Evolutionary conservation across 92 coral and sea anemone species (phyloP), one percentile per base, ranked within the genome.

Genomic region (Isaurus tuberculatus): DNA sequence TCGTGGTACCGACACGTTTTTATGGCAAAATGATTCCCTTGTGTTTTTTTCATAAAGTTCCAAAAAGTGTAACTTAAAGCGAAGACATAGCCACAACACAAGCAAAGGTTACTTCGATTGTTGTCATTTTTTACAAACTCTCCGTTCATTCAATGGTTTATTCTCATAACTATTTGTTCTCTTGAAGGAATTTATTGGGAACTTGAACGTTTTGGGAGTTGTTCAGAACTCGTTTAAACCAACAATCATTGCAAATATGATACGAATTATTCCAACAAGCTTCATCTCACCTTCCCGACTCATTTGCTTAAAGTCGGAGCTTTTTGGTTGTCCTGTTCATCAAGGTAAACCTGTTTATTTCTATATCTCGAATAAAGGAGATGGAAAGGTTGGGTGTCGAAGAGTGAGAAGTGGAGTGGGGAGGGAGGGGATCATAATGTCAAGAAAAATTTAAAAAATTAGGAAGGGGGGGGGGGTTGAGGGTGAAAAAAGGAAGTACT

Each of bases 221-320:
- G 84, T 73, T 46, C 79, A 80, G 53, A 86, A 85, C 43, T 3
- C 27, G 2, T 73, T 93, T 33, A 60, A 73, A 6, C 92, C 93
- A 19, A 51, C 89, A 4, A 84, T 93, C 60, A 72, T 93, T 4
- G 93, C 97, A 29, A 86, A 75, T 36, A 86, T 84, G 91, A 89
- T 93, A 67, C 88, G 97, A 17, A 85, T 93, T 28, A 80, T 89
- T 22, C 97, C 97, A 5, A 91, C 87, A 7, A 63, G 85, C 73
- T 93, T 79, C 79, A 73, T 63, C 19, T 88, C 82, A 3, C 32
- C 20, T 57, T 80, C 83, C 2, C 42, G 75, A 27, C 93, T 80
- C 58, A 91, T 93, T 81, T 93, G 97, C 49, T 92, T 93, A 27
- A 81, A 89, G 6, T 89, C 92, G n/a, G 97, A 93, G 51, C 79